A percentile compares a stretch with the other conserved stretches of the same genome.
Conservation (phyloP, 2,797 vertebrate species). For the Falco concolor region DNA sequence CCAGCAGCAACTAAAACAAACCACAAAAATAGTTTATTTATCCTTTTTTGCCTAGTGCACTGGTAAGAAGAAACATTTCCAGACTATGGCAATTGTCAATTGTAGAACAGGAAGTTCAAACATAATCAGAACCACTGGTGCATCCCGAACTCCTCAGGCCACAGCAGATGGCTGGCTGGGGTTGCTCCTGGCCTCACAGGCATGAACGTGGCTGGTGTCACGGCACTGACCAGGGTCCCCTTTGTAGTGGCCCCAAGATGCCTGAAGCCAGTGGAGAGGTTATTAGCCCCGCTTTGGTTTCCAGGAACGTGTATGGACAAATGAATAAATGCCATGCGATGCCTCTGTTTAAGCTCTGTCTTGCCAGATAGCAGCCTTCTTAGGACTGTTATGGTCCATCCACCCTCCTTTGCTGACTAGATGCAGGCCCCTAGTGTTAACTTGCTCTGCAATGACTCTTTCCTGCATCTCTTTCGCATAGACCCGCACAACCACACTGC, state of each 20-base stretch:
- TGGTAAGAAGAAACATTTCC: constrained; percentile 44
- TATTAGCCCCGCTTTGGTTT: neutral
- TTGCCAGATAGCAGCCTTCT: neutral
- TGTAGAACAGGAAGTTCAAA: constrained; percentile 61
- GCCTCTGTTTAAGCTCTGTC: neutral
- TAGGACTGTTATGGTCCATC: neutral
- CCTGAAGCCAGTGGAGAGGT: neutral
- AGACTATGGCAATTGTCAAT: constrained; percentile 53
- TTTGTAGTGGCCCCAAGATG: neutral
- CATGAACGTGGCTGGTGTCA: constrained; percentile 15
- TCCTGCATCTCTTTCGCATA: neutral
- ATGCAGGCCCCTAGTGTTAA: neutral
- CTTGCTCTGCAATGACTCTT: neutral
- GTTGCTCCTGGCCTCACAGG: neutral
- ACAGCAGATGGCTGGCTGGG: constrained; percentile 24
- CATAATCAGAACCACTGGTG: constrained; percentile 65
- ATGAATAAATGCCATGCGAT: neutral
- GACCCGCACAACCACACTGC: neutral
- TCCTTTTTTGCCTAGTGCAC: constrained; percentile 1
- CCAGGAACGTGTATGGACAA: neutral
- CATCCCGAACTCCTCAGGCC: neutral
- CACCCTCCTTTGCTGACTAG: neutral
- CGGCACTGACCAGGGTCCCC: neutral
- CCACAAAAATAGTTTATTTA: constrained; percentile 53
- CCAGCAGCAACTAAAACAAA: constrained; percentile 45